Evolutionary conservation across 2,888 invertebrate species (phyloP).

Genomic region (Hypomecis punctinalis): DNA sequence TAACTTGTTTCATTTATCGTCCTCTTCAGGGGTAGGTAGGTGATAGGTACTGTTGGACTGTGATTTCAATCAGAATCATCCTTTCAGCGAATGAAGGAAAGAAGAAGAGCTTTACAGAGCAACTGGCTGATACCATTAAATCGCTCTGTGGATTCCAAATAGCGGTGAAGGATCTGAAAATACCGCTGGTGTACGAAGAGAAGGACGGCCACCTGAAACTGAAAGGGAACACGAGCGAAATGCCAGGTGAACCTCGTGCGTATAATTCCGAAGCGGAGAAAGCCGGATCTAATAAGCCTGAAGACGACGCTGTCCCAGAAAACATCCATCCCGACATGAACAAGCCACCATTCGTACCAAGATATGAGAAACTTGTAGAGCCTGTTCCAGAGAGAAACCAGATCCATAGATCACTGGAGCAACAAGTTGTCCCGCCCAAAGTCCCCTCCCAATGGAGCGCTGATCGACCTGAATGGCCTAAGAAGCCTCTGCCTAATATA

Average conservation of each 20-base stretch:
- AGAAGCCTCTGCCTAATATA: background rate
- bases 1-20: constrained; percentile 2
- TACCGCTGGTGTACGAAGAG: constrained; percentile 20
- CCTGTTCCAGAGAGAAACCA: too few relatives aligned
- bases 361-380: too few relatives aligned
- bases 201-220: constrained; percentile 1
- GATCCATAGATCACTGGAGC: too few relatives aligned
- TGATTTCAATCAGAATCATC: constrained; percentile 58
- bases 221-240: background rate
- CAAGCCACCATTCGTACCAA: too few relatives aligned
- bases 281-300: background rate
- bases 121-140: constrained; percentile 49
- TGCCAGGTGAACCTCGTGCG: constrained; percentile 10
- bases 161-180: constrained; percentile 38
- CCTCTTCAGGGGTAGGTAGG: constrained; percentile 18
- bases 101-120: constrained; percentile 55
- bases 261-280: background rate
- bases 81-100: constrained; percentile 64
- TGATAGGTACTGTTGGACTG: constrained; percentile 44
- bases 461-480: too few relatives aligned
- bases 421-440: too few relatives aligned
- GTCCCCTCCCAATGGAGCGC: too few relatives aligned
- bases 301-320: background rate
- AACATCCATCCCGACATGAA: background rate
- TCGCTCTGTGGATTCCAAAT: constrained; percentile 43